Conservation (phyloP, 2,888 invertebrate genomes). For the Drosophila infuscata region DNA sequence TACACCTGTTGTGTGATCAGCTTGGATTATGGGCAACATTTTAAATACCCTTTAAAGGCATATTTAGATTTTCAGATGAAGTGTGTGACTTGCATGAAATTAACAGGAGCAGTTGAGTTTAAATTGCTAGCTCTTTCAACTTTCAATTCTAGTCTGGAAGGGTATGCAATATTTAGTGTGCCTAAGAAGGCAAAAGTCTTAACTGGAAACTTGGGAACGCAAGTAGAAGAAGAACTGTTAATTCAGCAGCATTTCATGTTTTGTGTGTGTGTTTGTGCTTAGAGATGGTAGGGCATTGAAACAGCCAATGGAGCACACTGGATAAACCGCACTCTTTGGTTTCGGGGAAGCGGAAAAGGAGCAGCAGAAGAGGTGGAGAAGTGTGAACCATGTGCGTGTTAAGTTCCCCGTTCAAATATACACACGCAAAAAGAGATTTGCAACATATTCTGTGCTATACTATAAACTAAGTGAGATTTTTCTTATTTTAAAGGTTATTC, state of each 20-base stretch:
- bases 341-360: neutral
- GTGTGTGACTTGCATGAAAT: neutral
- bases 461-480: neutral
- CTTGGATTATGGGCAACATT: constrained; percentile 5
- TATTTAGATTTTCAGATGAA: neutral
- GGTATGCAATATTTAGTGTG: neutral
- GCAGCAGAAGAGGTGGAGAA: neutral
- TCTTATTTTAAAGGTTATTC: neutral
- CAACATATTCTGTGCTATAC: neutral
- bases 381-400: constrained; percentile 12
- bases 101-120: neutral
- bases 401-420: constrained; percentile 7
- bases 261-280: constrained; percentile 1
- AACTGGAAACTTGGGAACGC: constrained; percentile 13
- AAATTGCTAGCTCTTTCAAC: neutral
- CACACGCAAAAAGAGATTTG: neutral
- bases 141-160: neutral
- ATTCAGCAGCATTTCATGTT: constrained; percentile 45
- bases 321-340: constrained; percentile 37
- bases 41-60: neutral
- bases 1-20: constrained; percentile 14
- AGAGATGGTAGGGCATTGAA: constrained; percentile 29
- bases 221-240: constrained; percentile 27
- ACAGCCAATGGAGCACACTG: constrained; percentile 40
- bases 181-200: constrained; percentile 14